Base-by-base conservation (phyloP, 2,797 vertebrate genomes). In the Threskiornis aethiopicus region DNA sequence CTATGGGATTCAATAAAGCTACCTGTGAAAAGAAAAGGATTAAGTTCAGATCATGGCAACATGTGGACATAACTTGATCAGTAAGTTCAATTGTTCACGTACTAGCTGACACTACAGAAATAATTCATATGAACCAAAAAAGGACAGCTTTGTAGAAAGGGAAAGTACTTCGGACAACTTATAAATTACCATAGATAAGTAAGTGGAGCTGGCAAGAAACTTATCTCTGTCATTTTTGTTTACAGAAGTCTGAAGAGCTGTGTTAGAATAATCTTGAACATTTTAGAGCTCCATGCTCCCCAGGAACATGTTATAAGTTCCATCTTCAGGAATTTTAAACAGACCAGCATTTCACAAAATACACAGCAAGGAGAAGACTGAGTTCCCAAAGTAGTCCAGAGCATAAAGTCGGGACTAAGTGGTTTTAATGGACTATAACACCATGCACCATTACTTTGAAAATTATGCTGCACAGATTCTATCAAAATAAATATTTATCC, bases 1-100 rank as follows among this genome's bases (percentile, higher is more conserved):
- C 95, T 97, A 99, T 99, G 83, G 99, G 99, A 95, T 99, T 99
- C 97, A 99, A 96, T 57, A 99, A 98, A 96, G 99, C 98, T 97
- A 99, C 98, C 99, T 99, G 98, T 42, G 76, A 87, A 97, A 97
- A 97, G 84, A 98, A 97, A 92, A 92, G 86, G 65, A 93, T 42
- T 4, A 12, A 31, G 61, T 97, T 98, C 96, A 96, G 89, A 75
- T 47, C 64, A 70, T 24, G 35, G 71, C 65, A 93, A 57, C 11
- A 47, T 0, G 11, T 46, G 42, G 44, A 84, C 64, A 44, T 42
- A 91, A 35, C 35, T 76, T 76, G 35, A 52, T 66, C 21, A 72
- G 25, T 29, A 81, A 69, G n/a, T 26, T 49, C 46, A 51, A 28
- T 33, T 73, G 39, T 7, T 75, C 67, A 28, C 8, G 39, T 57